Conservation (phyloP, 1,140 invertebrate genomes). For the Ganaspis sp. region DNA sequence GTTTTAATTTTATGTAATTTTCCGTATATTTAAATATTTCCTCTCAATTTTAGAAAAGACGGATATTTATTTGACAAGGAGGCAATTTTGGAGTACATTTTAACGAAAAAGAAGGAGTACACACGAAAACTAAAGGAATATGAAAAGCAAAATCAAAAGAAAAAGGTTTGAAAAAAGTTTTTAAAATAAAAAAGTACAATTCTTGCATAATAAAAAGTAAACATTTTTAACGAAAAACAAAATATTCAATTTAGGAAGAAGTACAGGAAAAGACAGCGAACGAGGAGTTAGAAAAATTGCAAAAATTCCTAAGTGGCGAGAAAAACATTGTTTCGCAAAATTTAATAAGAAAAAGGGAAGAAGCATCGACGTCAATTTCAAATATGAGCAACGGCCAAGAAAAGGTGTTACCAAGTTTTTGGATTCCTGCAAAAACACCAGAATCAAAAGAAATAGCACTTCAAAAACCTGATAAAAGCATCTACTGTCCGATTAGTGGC, state of each 20-base stretch:
- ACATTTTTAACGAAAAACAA: background rate
- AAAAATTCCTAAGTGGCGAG: constrained; percentile 87
- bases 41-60: constrained; percentile 82
- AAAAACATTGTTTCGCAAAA: constrained; percentile 80
- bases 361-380: constrained; percentile 80
- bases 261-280: constrained; percentile 81
- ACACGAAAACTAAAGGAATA: constrained; percentile 93
- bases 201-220: background rate
- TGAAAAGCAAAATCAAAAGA: constrained; percentile 90
- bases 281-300: constrained; percentile 83
- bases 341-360: constrained; percentile 31
- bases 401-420: constrained; percentile 95
- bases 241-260: constrained; percentile 73
- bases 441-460: constrained; percentile 84
- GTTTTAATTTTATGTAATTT: too few relatives aligned
- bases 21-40: background rate
- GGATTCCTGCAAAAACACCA: constrained; percentile 97
- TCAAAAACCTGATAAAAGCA: constrained; percentile 91
- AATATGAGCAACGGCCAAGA: constrained; percentile 84
- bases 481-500: constrained; percentile 96
- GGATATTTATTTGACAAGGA: constrained; percentile 98
- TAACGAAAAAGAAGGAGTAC: constrained; percentile 96
- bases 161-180: constrained; percentile 75
- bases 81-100: constrained; percentile 96
- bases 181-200: background rate